These are phyloP conservation scores for Echeneis naucrates DNA, from an alignment of 2,797 vertebrate species.

Conservation along the genomic window DNA sequence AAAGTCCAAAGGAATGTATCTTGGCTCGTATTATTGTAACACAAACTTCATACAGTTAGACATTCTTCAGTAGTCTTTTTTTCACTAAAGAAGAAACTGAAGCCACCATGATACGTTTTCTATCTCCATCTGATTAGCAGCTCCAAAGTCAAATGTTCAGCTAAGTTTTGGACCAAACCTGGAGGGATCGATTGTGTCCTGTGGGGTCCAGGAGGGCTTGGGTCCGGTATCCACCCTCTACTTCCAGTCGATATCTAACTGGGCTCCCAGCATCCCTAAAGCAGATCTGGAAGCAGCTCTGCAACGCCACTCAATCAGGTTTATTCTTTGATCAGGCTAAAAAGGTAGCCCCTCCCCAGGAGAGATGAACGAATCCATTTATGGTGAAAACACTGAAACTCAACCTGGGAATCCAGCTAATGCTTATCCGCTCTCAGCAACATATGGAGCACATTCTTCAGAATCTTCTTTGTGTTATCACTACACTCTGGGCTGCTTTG, in stretches of 20 bases:
- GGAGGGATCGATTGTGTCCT: no score
- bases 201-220: no score
- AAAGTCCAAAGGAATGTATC: no score
- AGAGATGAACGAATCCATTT: slow-evolving; percentile 69
- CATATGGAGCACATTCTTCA: slow-evolving; percentile 90
- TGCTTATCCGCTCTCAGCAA: slow-evolving; percentile 70
- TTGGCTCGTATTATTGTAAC: no score
- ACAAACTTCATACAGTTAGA: no score
- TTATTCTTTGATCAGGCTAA: slow-evolving; percentile 29
- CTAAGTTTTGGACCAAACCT: no score
- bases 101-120: no score
- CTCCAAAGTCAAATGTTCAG: no score
- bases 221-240: neutral
- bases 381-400: slow-evolving; percentile 78
- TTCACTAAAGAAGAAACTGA: no score
- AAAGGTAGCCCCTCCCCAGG: neutral
- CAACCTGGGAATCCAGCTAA: slow-evolving; percentile 75
- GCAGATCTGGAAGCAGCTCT: slow-evolving; percentile 18
- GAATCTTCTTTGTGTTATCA: slow-evolving; percentile 92
- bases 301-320: slow-evolving; percentile 12
- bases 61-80: no score
- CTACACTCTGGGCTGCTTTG: slow-evolving; percentile 80
- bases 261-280: neutral
- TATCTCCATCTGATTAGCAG: no score
- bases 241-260: slow-evolving; percentile 7